Conservation (phyloP, 2,113 vertebrate genomes). For the Laterallus jamaicensis region DNA sequence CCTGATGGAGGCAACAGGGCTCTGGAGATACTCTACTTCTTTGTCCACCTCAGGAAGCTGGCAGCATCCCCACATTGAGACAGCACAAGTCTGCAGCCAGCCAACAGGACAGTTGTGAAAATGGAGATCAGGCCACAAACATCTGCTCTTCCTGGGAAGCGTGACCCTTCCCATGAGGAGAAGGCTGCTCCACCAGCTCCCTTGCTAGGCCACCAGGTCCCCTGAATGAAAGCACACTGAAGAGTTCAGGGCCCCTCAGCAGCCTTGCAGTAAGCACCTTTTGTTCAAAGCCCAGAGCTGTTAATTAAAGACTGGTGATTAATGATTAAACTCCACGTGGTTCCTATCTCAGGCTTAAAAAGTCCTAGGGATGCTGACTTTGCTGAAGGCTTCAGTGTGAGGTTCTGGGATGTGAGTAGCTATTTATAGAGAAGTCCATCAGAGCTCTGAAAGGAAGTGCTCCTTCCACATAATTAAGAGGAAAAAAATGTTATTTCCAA, state of each 20-base stretch:
- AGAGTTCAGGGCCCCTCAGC: conserved; percentile 73
- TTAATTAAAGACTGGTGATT: conserved; percentile 99
- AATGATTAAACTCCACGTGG: conserved; percentile 84
- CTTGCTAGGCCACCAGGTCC: conserved; percentile 57
- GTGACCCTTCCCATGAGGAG: conserved; percentile 15
- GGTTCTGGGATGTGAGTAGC: conserved; percentile 55
- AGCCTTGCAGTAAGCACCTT: conserved; percentile 71
- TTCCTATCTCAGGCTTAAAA: conserved; percentile 73
- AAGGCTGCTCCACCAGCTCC: conserved; percentile 44
- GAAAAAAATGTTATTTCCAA: neutral
- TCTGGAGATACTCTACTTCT: neutral
- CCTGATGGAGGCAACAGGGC: neutral
- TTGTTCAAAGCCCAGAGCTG: conserved; percentile 89
- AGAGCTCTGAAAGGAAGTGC: neutral
- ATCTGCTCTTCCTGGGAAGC: conserved; percentile 73
- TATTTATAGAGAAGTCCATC: conserved; percentile 77
- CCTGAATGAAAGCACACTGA: conserved; percentile 58
- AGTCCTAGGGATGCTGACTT: conserved; percentile 82
- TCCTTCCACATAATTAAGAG: conserved; percentile 45
- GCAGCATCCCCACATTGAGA: neutral
- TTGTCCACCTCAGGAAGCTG: neutral
- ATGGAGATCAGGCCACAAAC: conserved; percentile 49
- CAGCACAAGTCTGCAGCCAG: conserved; percentile 45
- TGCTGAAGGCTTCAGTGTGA: conserved; percentile 70
- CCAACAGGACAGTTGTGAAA: neutral